Evolutionary conservation across 2,113 vertebrate genomes (phyloP), one percentile per base, ranked within the genome.

Genomic region (Sigmodon hispidus): DNA sequence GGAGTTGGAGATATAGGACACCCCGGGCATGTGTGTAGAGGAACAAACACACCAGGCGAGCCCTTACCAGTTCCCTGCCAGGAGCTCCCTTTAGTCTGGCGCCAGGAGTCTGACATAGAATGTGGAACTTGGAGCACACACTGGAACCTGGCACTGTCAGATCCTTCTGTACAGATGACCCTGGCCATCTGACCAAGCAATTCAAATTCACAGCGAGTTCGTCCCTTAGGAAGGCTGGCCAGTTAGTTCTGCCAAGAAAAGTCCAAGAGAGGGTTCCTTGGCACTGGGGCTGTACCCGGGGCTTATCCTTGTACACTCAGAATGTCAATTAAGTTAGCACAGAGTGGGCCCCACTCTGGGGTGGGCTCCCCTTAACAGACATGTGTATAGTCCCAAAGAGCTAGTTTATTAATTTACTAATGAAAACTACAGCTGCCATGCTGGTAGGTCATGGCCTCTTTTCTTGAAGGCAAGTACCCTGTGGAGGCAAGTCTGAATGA

Each of bases 71-170:
- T 55, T 29, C n/a, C 5, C 45, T 61, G 76, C 96, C 90, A 77
- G 83, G 52, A 86, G 59, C 70, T 0, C 65, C 80, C 89, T 97
- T 73, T 16, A 52, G 93, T 87, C 79, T 59, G 94, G 95, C 65
- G 9, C 95, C 52, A 0, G 57, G 85, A 50, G 61, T 93, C 96
- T 95, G 85, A 52, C 15, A 34, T 61, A 3, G 97, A 98, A 94
- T 72, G 61, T 94, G 77, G 97, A 98, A 95, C 89, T 94, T 97
- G 95, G 97, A 98, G 94, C 13, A 0, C 90, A 9, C 72, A 0
- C 45, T 88, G 90, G 97, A 96, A 96, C 95, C 90, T 96, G 95
- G 96, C 94, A 92, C 50, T 93, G 85, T 95, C 5, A 0, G 24
- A 31, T 29, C 95, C 80, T 77, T 96, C 79, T 90, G 72, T 52